Percentiles rank a stretch among this genome's conserved stretches.
These are phyloP conservation scores for Papilio xuthus DNA, from an alignment of 1,140 invertebrate species.

Conservation along the genomic window DNA sequence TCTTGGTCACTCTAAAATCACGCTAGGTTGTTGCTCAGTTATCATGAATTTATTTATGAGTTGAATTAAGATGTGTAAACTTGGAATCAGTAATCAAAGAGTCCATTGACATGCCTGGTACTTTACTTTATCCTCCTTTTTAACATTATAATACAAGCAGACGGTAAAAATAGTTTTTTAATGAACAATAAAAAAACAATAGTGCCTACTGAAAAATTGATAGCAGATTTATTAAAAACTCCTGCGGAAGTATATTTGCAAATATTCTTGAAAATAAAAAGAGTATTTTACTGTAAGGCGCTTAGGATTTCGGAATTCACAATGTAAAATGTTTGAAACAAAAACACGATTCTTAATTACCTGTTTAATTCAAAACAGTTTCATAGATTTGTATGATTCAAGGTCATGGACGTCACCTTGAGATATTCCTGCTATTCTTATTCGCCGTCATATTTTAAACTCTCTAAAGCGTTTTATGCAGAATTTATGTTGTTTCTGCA, in stretches of 20 bases:
- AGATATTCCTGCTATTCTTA: background rate
- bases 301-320: background rate
- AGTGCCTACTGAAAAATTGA: background rate
- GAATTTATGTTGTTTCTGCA: background rate
- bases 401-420: background rate
- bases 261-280: background rate
- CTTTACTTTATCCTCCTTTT: background rate
- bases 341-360: background rate
- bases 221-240: background rate
- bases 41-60: background rate
- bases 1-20: background rate
- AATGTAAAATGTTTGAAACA: too few species aligned
- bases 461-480: background rate
- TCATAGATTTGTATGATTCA: background rate
- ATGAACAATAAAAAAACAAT: background rate
- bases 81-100: background rate
- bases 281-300: background rate
- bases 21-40: background rate
- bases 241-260: background rate
- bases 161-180: background rate
- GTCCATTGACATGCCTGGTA: conserved; percentile 7
- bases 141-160: background rate
- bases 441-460: background rate
- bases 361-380: conserved; percentile 6
- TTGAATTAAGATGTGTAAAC: background rate